Conservation (phyloP, 2,888 invertebrate genomes). For the Subacronicta megacephala region DNA sequence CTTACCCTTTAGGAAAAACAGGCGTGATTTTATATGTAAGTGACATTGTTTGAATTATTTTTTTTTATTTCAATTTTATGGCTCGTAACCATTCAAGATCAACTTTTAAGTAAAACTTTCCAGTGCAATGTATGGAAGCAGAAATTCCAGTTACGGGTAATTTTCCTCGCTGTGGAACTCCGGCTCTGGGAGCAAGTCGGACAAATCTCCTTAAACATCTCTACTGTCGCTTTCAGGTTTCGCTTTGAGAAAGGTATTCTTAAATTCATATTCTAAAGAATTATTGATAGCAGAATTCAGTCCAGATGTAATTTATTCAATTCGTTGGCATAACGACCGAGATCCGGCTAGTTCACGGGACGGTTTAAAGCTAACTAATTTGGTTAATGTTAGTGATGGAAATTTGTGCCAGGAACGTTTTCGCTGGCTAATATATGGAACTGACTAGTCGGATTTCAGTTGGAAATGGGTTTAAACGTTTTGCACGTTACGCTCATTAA, state of each 20-base stretch:
- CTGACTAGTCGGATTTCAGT: slow-evolving; percentile 89
- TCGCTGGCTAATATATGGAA: slow-evolving; percentile 87
- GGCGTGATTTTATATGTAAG: no score
- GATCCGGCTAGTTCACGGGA: slow-evolving; percentile 72
- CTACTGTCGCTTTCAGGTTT: slow-evolving; percentile 29
- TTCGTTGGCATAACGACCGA: slow-evolving; percentile 74
- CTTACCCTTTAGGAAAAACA: no score
- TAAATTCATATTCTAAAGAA: slow-evolving; percentile 40
- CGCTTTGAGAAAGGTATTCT: slow-evolving; percentile 38
- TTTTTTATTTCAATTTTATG: slow-evolving; percentile 32
- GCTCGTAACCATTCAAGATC: slow-evolving; percentile 21
- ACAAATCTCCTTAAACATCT: slow-evolving; percentile 32
- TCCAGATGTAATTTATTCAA: slow-evolving; percentile 75
- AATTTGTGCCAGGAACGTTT: slow-evolving; percentile 86
- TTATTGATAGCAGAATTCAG: slow-evolving; percentile 47
- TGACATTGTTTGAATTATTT: slow-evolving; percentile 27
- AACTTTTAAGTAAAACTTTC: slow-evolving; percentile 42
- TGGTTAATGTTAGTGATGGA: slow-evolving; percentile 88
- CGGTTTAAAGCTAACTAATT: slow-evolving; percentile 86
- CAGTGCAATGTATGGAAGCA: slow-evolving; percentile 12
- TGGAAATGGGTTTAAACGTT: slow-evolving; percentile 88
- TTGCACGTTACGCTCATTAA: slow-evolving; percentile 89
- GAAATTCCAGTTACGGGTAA: slow-evolving; percentile 38
- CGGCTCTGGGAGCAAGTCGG: slow-evolving; percentile 7
- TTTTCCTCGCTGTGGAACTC: slow-evolving; percentile 30